phyloP scores from a whole-genome alignment of 1,140 invertebrate species.

The Pristionchus pacificus region DNA sequence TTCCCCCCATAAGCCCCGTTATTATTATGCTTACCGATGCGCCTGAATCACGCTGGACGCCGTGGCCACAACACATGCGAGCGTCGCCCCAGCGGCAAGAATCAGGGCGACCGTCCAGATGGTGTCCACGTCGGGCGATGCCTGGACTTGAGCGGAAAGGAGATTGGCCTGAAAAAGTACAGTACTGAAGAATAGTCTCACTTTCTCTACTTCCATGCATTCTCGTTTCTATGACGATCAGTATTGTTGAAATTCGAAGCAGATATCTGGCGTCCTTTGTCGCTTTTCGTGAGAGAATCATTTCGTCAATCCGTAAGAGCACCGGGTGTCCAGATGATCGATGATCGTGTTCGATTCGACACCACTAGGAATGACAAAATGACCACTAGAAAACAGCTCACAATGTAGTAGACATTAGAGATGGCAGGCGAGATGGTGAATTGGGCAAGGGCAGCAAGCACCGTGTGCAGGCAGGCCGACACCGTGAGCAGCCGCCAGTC shows the following conservation, averaged over 20 bases:
- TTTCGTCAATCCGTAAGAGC: no score
- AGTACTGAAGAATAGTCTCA: no score
- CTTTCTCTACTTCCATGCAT: no score
- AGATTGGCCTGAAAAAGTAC: constrained; percentile 43
- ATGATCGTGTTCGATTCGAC: no score
- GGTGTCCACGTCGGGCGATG: constrained; percentile 34
- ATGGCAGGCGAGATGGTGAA: constrained; percentile 51
- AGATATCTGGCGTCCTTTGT: neutral
- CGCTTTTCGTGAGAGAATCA: no score
- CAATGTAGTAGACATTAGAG: constrained; percentile 54
- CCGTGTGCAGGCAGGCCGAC: constrained; percentile 46
- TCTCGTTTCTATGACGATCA: no score
- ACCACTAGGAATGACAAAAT: constrained; percentile 7
- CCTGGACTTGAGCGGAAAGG: constrained; percentile 31
- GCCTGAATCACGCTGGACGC: constrained; percentile 39
- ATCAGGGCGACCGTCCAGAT: constrained; percentile 48
- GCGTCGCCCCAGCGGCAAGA: constrained; percentile 42
- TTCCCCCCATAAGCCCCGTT: neutral
- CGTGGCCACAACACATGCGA: constrained; percentile 45
- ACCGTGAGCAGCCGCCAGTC: constrained; percentile 41
- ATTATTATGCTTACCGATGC: constrained; percentile 28
- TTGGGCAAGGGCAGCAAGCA: constrained; percentile 47
- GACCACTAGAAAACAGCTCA: constrained; percentile 14
- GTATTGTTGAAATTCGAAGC: neutral
- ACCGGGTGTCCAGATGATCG: no score